These are phyloP conservation scores for Salvelinus alpinus DNA, from an alignment of 2,113 vertebrate species.

Conservation along the genomic window DNA sequence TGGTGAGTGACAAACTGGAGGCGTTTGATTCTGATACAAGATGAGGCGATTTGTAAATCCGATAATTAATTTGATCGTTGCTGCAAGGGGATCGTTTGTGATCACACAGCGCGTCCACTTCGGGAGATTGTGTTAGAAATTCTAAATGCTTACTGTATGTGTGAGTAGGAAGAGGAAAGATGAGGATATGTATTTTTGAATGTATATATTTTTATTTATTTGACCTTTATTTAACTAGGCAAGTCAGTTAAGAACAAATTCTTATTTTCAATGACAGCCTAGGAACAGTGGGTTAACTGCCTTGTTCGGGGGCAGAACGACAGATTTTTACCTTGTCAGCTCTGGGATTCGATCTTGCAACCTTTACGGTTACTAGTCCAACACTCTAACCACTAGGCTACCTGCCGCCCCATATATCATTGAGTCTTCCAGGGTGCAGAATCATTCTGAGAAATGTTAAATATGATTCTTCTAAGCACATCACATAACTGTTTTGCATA, in stretches of 20 bases:
- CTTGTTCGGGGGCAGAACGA: too few species aligned
- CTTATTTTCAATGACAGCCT: too few species aligned
- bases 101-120: conserved; percentile 79
- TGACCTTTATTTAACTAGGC: too few species aligned
- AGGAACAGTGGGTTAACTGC: too few species aligned
- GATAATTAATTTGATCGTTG: neutral
- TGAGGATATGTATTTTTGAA: conserved; percentile 1
- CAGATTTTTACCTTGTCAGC: too few species aligned
- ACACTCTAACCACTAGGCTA: too few species aligned
- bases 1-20: conserved; percentile 84
- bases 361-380: too few species aligned
- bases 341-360: too few species aligned
- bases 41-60: conserved; percentile 56
- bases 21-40: conserved; percentile 54
- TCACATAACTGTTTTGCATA: conserved; percentile 3
- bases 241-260: too few species aligned
- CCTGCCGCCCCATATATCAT: too few species aligned
- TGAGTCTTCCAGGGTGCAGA: neutral
- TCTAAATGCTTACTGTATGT: neutral
- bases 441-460: neutral
- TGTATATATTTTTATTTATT: too few species aligned
- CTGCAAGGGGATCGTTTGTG: conserved; percentile 75
- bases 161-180: conserved; percentile 74
- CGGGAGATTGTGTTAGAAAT: conserved; percentile 30
- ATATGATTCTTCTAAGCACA: neutral